These are phyloP conservation scores for Pangasianodon gigas DNA, from an alignment of 2,113 vertebrate genomes.

Conservation along the genomic window DNA sequence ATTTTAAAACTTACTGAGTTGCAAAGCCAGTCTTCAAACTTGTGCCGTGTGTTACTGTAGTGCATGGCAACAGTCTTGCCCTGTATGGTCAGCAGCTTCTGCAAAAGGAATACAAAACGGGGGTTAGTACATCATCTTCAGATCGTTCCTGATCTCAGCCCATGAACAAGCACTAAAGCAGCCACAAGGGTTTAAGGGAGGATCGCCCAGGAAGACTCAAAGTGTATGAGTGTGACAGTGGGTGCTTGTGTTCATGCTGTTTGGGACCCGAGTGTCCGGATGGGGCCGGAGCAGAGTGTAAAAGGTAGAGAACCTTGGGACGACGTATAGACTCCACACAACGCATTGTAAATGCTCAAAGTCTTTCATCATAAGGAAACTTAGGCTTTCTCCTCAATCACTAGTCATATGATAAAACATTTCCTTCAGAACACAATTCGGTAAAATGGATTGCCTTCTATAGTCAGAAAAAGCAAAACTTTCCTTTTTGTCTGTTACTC, in stretches of 20 bases:
- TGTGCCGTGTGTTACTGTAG: conserved; percentile 96
- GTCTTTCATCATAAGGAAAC: conserved; percentile 27
- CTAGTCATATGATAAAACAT: conserved; percentile 10
- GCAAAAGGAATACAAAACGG: conserved; percentile 80
- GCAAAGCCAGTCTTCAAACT: conserved; percentile 99
- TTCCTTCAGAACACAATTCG: conserved; percentile 14
- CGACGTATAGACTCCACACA: conserved; percentile 74
- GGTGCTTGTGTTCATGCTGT: conserved; percentile 71
- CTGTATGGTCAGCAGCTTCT: conserved; percentile 95
- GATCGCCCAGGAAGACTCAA: conserved; percentile 83
- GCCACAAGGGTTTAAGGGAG: conserved; percentile 82
- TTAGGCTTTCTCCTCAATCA: conserved; percentile 24
- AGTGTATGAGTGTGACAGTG: conserved; percentile 70
- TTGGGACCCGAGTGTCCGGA: conserved; percentile 81
- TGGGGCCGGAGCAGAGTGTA: conserved; percentile 78
- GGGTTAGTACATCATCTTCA: conserved; percentile 76
- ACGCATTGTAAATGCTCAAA: conserved; percentile 30
- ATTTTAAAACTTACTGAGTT: conserved; percentile 84
- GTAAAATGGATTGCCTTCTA: not conserved
- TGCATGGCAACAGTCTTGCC: conserved; percentile 96
- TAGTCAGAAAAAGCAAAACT: not conserved
- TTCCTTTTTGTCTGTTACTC: too few species aligned
- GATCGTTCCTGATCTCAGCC: conserved; percentile 66
- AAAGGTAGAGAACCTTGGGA: conserved; percentile 69
- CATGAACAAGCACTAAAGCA: conserved; percentile 90